Base-by-base conservation (phyloP, 2,113 vertebrate species). In the Recurvirostra avosetta region DNA sequence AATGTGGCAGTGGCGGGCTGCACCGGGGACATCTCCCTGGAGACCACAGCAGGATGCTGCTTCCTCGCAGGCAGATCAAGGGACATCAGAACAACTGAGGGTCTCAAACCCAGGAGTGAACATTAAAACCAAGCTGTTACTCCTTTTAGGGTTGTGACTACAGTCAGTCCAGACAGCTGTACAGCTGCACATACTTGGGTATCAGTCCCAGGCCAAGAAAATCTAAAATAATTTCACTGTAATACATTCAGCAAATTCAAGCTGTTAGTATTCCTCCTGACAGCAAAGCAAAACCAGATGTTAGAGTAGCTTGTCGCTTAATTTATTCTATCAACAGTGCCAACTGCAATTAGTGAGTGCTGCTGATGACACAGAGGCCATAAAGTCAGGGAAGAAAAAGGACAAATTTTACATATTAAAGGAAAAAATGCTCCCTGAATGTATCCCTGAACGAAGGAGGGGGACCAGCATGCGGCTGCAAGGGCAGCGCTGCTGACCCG, bases 261-360 rank as follows among this genome's bases (percentile, higher is more conserved):
- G 92, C 87, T 87, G 83, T 36, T 92, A 47, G 41, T 59, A 17
- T 96, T 92, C 61, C 34, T 70, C 56, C 56, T 85, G 92, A 94
- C 86, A 91, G 96, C 59, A 97, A 83, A 98, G 92, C 75, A 58
- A 59, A 97, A 67, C 80, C 93, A 96, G 94, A 94, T 96, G 94
- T 62, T 80, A 86, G 67, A 94, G 87, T 43, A 88, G 80, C 56
- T 77, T 30, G 6, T 8, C 6, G 25, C 88, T 90, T 96, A 62
- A 93, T 95, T 96, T 94, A 66, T 96, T 96, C 94, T 91, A 49
- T 90, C 92, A 86, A 59, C 78, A 87, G n/a, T 49, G 81, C 74
- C 78, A 68, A 40, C 70, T 85, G 74, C 79, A 95, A 82, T 87
- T 94, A 90, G 73, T 47, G 72, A 95, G 66, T 71, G 38, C 91